Percentiles rank a stretch among this genome's conserved stretches.
Evolutionary conservation across 2,113 vertebrate species (phyloP).

Genomic region (Lanius collurio): DNA sequence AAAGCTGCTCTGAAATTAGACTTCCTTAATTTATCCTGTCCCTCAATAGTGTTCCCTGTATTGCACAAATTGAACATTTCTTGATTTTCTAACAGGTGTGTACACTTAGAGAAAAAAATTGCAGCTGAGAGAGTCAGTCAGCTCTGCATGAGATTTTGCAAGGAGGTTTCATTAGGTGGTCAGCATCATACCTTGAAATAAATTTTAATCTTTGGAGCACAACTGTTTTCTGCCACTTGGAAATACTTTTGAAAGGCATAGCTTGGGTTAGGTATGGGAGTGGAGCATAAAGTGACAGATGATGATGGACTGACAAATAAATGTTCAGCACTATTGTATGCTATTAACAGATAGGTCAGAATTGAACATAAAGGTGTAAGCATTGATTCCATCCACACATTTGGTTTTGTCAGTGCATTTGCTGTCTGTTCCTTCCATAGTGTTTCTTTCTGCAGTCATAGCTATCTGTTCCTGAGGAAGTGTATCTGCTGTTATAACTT

Average conservation of each 20-base stretch:
- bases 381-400: neutral
- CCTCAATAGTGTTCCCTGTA: neutral
- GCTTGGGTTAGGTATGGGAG: neutral
- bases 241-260: neutral
- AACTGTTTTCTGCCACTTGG: neutral
- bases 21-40: neutral
- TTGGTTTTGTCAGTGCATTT: neutral
- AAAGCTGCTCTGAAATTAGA: neutral
- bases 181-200: neutral
- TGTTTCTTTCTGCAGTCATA: neutral
- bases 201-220: neutral
- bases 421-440: accelerated
- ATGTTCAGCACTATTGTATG: neutral
- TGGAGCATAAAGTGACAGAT: neutral
- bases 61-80: neutral
- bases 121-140: neutral
- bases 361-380: neutral
- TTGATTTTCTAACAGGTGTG: neutral
- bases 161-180: neutral
- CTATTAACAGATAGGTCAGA: neutral
- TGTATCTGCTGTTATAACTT: neutral
- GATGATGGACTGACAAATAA: neutral
- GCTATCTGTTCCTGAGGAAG: neutral
- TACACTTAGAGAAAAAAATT: neutral
- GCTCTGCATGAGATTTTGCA: neutral